Conservation (phyloP, 2,888 invertebrate species). For the Drosophila picticornis region DNA sequence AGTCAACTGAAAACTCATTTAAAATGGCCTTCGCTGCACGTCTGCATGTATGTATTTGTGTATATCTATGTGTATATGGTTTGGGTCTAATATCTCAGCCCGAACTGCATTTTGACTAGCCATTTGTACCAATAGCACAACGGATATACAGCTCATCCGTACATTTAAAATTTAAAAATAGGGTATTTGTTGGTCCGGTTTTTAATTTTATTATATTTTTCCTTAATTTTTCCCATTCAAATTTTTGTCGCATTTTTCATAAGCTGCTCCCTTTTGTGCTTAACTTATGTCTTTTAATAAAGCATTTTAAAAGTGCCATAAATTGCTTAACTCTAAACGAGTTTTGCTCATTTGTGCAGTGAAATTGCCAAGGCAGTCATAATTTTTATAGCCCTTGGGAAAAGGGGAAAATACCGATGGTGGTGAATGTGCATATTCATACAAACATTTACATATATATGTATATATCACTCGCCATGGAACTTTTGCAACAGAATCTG, state of each 20-base stretch:
- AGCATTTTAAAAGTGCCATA: conserved; percentile 74
- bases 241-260: conserved; percentile 46
- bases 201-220: neutral
- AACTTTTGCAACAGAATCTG: conserved; percentile 38
- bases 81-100: conserved; percentile 23
- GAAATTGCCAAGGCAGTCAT: conserved; percentile 45
- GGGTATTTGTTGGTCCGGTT: conserved; percentile 12
- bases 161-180: neutral
- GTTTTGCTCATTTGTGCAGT: conserved; percentile 62
- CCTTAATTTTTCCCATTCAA: conserved; percentile 1
- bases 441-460: neutral
- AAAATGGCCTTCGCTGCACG: conserved; percentile 45
- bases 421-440: neutral
- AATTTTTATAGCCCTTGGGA: conserved; percentile 29
- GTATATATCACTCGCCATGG: conserved; percentile 9
- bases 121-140: conserved; percentile 31
- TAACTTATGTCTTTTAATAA: conserved; percentile 74
- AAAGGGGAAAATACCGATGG: neutral
- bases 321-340: conserved; percentile 70
- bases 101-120: conserved; percentile 43
- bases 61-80: neutral
- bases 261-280: conserved; percentile 52
- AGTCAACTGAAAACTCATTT: conserved; percentile 71
- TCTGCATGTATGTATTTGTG: neutral
- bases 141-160: neutral